These are phyloP conservation scores for Aythya baeri DNA, from an alignment of 2,113 vertebrate genomes.

Conservation along the genomic window DNA sequence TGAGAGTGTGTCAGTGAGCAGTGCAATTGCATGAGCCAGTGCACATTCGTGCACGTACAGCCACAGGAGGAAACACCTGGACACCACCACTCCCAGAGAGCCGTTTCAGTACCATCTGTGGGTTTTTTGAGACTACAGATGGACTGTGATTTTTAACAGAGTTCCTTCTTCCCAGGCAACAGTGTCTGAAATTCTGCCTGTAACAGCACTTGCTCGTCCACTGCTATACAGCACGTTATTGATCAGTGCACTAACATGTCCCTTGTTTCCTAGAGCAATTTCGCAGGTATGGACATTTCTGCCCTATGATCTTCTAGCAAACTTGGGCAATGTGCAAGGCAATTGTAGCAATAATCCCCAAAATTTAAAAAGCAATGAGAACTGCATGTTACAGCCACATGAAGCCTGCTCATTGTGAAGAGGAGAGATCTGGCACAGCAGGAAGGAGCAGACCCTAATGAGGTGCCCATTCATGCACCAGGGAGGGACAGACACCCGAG, in stretches of 20 bases:
- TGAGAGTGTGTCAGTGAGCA: not conserved
- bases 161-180: not conserved
- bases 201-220: not conserved
- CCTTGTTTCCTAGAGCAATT: not conserved
- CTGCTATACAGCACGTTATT: not conserved
- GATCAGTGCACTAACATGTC: not conserved
- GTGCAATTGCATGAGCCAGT: not conserved
- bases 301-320: not conserved
- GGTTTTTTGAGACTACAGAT: not conserved
- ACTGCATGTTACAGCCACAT: fast-evolving
- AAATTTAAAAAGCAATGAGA: not conserved
- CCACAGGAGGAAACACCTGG: not conserved
- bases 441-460: not conserved
- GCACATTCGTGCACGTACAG: not conserved
- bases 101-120: not conserved
- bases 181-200: not conserved
- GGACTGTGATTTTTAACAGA: not conserved
- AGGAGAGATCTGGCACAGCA: not conserved
- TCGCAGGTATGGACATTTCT: not conserved
- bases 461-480: not conserved
- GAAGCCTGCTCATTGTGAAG: not conserved
- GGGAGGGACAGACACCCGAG: not conserved
- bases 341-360: not conserved
- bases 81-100: not conserved
- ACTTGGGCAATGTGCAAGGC: not conserved